Evolutionary conservation across 2,113 vertebrate species (phyloP), one percentile per base, ranked within the genome.

Genomic region (Morone saxatilis): DNA sequence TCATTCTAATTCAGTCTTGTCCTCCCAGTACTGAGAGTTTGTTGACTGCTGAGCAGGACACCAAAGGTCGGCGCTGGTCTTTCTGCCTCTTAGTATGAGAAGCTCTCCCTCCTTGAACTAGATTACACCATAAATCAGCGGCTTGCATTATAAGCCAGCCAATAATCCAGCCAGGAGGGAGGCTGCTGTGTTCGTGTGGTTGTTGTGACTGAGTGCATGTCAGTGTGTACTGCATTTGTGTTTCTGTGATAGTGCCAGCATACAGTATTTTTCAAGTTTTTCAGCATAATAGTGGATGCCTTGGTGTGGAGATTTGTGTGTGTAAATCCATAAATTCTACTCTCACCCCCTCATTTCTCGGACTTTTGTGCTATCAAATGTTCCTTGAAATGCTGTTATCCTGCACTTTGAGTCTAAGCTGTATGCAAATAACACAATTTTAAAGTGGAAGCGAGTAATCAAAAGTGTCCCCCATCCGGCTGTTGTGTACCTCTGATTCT

Each of bases 121-220:
- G 86, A 90, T 88, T 88, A 86, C 80, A 76, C 43, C 74, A 78
- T 83, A 83, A 86, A 86, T 90, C 77, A 90, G 75, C 19, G 0
- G 51, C 54, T 69, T 56, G 66, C 74, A 57, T 25, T 69, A 56
- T 60, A 78, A 86, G 11, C 25, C 78, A 66, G 47, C 22, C 62
- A 71, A 51, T 80, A 76, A 74, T 88, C 83, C 67, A 59, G 81
- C 67, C 41, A 14, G 51, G 50, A 62, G 81, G 69, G 65, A 75
- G 69, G 43, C 31, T 38, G 45, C 47, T 77, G 40, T 3, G 68
- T 56, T 57, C 73, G 66, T 81, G 40, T 48, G 73, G 16, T 22
- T 22, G 59, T 6, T 62, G 59, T 48, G 16, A 4, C 36, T 3
- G 5, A 36, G 14, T 51, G 47, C 4, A 3, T 43, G 22, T 63